Evolutionary conservation across 2,888 invertebrate species (phyloP).

Genomic region (Desoria tigrina): DNA sequence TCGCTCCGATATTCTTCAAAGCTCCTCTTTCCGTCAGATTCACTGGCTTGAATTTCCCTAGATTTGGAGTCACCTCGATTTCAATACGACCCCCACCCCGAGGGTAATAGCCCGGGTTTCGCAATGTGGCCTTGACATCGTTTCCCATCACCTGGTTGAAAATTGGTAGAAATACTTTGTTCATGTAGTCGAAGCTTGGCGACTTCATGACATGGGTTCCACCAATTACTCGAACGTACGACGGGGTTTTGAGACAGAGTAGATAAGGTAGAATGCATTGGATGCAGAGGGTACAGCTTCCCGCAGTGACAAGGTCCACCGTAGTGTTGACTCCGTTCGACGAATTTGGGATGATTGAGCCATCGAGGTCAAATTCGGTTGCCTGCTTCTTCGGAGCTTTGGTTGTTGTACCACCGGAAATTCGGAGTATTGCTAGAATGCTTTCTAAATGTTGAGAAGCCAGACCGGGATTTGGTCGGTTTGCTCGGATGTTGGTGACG

Average conservation of each 20-base stretch:
- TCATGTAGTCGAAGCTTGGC: conserved; percentile 47
- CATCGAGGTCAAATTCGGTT: conserved; percentile 43
- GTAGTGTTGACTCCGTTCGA: conserved; percentile 36
- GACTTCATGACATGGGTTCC: conserved; percentile 50
- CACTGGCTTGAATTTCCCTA: conserved; percentile 33
- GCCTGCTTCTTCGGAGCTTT: conserved; percentile 32
- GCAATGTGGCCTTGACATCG: conserved; percentile 27
- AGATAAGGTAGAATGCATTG: conserved; percentile 50
- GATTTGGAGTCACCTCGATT: conserved; percentile 34
- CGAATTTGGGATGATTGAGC: conserved; percentile 17
- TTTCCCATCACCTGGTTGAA: conserved; percentile 41
- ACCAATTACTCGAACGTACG: conserved; percentile 42
- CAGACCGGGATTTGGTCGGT: conserved; percentile 49
- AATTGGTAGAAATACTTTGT: conserved; percentile 41
- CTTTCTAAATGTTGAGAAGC: conserved; percentile 51
- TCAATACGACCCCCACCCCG: conserved; percentile 49
- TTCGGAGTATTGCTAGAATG: conserved; percentile 44
- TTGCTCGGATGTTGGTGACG: conserved; percentile 44
- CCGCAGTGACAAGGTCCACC: conserved; percentile 47
- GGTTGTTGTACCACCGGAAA: conserved; percentile 39
- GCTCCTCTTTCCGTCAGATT: conserved; percentile 34
- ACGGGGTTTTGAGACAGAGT: conserved; percentile 33
- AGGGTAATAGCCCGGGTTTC: conserved; percentile 46
- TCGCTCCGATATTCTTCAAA: conserved; percentile 28
- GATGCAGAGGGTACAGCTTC: conserved; percentile 30